Evolutionary conservation across 2,113 vertebrate genomes (phyloP).

Genomic region (Edolisoma coerulescens): DNA sequence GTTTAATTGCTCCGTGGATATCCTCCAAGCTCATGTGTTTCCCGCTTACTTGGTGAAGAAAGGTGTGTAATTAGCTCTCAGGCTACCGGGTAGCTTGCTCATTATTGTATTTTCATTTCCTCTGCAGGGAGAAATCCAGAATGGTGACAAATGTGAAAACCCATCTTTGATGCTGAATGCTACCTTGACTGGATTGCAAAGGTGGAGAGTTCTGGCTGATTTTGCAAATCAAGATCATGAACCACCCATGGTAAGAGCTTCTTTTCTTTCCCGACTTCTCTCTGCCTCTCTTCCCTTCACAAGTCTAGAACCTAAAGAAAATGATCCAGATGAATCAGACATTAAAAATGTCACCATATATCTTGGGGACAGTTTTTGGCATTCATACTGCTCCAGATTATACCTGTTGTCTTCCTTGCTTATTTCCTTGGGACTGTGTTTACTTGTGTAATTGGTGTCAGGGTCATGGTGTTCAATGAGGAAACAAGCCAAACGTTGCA

Average conservation of each 20-base stretch:
- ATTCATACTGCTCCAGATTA: neutral
- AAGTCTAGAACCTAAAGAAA: neutral
- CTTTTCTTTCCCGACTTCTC: neutral
- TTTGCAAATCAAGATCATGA: neutral
- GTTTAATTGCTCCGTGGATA: conserved; percentile 25
- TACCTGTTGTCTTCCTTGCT: neutral
- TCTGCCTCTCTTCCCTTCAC: neutral
- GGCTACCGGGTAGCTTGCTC: neutral
- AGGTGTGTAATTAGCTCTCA: neutral
- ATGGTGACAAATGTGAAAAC: neutral
- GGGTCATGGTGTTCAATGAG: neutral
- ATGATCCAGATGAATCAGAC: neutral
- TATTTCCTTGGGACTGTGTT: neutral
- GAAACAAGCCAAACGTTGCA: neutral
- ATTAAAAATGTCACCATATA: neutral
- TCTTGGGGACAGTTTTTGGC: neutral
- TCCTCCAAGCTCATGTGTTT: conserved; percentile 1
- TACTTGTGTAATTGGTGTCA: neutral
- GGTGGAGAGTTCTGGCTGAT: neutral
- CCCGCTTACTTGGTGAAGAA: neutral
- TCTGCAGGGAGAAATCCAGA: neutral
- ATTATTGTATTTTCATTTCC: neutral
- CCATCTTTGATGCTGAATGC: neutral
- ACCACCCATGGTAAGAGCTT: neutral
- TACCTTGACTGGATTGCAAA: neutral